These are phyloP conservation scores for Radopholus similis DNA, from an alignment of 1,140 invertebrate species.

Conservation along the genomic window DNA sequence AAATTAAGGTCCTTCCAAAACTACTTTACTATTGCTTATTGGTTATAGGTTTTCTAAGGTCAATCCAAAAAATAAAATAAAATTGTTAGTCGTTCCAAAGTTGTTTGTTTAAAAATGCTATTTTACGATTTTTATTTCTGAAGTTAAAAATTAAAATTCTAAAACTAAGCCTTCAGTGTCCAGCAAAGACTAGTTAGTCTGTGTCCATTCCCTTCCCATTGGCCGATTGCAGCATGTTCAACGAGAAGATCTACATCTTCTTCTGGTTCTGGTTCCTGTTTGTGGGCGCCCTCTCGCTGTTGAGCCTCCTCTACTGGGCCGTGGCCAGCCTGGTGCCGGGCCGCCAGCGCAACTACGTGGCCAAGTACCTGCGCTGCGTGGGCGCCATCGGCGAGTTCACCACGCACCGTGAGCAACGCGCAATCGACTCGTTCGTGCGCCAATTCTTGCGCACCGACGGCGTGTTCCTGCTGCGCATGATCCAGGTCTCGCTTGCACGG, in stretches of 20 bases:
- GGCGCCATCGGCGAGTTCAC: conserved; percentile 28
- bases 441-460: conserved; percentile 61
- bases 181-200: background rate
- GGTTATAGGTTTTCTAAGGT: no score
- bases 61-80: background rate
- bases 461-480: conserved; percentile 58
- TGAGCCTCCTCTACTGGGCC: conserved; percentile 55
- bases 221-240: conserved; percentile 70
- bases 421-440: conserved; percentile 42
- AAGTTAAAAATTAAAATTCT: no score
- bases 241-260: conserved; percentile 65
- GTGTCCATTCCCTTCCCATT: background rate
- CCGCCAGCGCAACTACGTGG: conserved; percentile 35
- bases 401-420: conserved; percentile 23
- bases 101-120: no score
- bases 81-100: no score
- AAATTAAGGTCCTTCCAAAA: no score
- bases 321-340: conserved; percentile 39
- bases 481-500: conserved; percentile 40
- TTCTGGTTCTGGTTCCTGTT: conserved; percentile 60
- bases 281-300: conserved; percentile 51
- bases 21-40: no score
- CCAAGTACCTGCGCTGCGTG: conserved; percentile 42
- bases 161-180: no score
- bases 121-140: no score